Evolutionary conservation across 2,797 vertebrate genomes (phyloP).

Genomic region (Cynopterus sphinx): DNA sequence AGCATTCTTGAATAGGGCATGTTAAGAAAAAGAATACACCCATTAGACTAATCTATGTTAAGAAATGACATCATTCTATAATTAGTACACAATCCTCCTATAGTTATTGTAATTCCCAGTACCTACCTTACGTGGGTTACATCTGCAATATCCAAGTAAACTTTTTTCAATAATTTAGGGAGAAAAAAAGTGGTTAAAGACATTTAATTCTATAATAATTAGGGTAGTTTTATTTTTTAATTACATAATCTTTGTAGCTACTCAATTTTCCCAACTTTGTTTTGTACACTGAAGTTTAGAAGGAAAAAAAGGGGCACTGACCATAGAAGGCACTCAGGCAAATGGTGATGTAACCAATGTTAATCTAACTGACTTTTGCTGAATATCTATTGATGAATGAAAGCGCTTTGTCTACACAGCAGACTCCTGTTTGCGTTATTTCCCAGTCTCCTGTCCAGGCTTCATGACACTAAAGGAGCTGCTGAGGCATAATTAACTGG

Average conservation of each 20-base stretch:
- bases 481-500: constrained; percentile 60
- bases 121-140: constrained; percentile 17
- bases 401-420: constrained; percentile 59
- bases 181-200: constrained; percentile 6
- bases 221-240: constrained; percentile 43
- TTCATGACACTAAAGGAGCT: constrained; percentile 59
- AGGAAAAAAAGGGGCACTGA: constrained; percentile 33
- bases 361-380: constrained; percentile 62
- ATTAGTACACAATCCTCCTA: constrained; percentile 39
- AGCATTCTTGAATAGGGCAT: constrained; percentile 24
- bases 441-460: constrained; percentile 37
- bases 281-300: constrained; percentile 39
- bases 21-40: constrained; percentile 42
- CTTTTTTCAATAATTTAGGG: constrained; percentile 47
- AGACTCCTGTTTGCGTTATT: constrained; percentile 55
- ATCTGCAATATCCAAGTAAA: constrained; percentile 45
- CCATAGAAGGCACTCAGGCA: constrained; percentile 38
- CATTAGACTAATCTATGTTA: constrained; percentile 44
- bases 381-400: constrained; percentile 42
- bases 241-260: constrained; percentile 51
- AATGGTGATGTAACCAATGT: constrained; percentile 26
- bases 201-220: constrained; percentile 58
- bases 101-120: constrained; percentile 34
- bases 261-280: constrained; percentile 51
- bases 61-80: constrained; percentile 52